Percentiles rank a stretch among this genome's conserved stretches.
These are phyloP conservation scores for Thunnus thynnus DNA, from an alignment of 2,113 vertebrate genomes.

Conservation along the genomic window DNA sequence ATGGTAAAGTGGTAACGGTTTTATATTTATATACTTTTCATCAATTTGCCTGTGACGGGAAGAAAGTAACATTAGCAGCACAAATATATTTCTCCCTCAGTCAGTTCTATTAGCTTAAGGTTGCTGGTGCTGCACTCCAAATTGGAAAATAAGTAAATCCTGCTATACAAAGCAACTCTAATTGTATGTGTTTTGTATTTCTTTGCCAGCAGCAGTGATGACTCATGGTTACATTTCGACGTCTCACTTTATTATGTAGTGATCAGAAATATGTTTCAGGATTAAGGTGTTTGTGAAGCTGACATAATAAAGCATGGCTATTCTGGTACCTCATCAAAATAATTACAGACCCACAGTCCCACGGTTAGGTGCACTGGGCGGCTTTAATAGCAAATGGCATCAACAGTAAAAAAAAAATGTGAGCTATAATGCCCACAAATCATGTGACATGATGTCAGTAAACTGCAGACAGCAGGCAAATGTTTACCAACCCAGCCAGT, in stretches of 20 bases:
- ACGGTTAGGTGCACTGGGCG: neutral
- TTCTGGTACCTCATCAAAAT: slow-evolving; percentile 22
- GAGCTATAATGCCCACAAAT: slow-evolving; percentile 23
- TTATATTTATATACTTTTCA: neutral
- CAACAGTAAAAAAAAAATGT: neutral
- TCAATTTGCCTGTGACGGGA: neutral
- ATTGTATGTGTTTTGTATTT: slow-evolving; percentile 18
- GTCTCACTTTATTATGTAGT: neutral
- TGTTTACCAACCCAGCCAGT: slow-evolving; percentile 44
- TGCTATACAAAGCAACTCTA: neutral
- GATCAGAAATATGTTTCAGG: slow-evolving; percentile 1
- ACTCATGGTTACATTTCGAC: slow-evolving; percentile 15
- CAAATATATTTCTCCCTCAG: neutral
- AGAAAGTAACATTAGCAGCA: neutral
- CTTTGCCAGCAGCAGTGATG: neutral
- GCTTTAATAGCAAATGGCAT: slow-evolving; percentile 10
- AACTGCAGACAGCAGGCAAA: slow-evolving; percentile 58
- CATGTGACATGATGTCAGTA: slow-evolving; percentile 45
- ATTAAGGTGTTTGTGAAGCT: slow-evolving; percentile 5
- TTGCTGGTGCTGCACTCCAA: neutral
- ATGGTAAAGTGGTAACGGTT: neutral
- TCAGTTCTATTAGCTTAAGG: slow-evolving; percentile 11
- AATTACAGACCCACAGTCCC: slow-evolving; percentile 8
- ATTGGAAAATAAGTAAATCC: slow-evolving; percentile 27
- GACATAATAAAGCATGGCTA: slow-evolving; percentile 1